Percentiles rank a stretch among this genome's conserved stretches.
Evolutionary conservation across 2,888 invertebrate species (phyloP).

Genomic region (Lathronympha strigana): DNA sequence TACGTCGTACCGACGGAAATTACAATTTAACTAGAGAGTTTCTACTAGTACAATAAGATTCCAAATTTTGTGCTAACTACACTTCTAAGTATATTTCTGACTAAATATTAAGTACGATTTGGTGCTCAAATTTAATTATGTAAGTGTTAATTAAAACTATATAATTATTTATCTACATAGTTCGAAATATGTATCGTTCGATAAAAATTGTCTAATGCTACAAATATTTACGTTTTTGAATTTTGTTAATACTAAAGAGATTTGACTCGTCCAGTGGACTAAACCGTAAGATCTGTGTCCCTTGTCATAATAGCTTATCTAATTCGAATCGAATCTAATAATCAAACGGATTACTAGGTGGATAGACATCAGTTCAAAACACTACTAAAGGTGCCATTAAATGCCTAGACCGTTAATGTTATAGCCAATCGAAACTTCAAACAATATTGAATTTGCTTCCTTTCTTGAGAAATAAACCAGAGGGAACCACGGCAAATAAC

Average conservation of each 20-base stretch:
- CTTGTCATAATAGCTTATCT: not conserved
- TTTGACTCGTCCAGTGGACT: constrained; percentile 44
- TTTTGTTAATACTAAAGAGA: constrained; percentile 51
- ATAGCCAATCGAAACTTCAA: not conserved
- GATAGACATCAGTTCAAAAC: constrained; percentile 13
- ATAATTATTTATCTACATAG: constrained; percentile 78
- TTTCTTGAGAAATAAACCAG: not conserved
- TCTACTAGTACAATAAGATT: constrained; percentile 59
- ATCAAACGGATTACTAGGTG: constrained; percentile 22
- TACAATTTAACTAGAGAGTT: constrained; percentile 57
- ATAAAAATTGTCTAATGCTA: constrained; percentile 64
- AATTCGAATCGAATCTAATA: constrained; percentile 22
- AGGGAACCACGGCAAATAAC: not conserved
- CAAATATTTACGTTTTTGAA: constrained; percentile 46
- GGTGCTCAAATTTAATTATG: constrained; percentile 82
- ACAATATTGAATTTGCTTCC: not conserved
- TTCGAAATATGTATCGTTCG: constrained; percentile 68
- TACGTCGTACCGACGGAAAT: constrained; percentile 58
- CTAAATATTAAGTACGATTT: constrained; percentile 84
- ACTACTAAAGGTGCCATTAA: not conserved
- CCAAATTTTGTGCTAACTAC: constrained; percentile 67
- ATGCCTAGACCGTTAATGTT: not conserved
- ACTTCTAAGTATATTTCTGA: constrained; percentile 69
- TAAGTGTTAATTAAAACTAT: constrained; percentile 77
- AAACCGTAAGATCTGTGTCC: not conserved